Base-by-base conservation (phyloP, 2,888 invertebrate genomes). In the Drosophila mercatorum region DNA sequence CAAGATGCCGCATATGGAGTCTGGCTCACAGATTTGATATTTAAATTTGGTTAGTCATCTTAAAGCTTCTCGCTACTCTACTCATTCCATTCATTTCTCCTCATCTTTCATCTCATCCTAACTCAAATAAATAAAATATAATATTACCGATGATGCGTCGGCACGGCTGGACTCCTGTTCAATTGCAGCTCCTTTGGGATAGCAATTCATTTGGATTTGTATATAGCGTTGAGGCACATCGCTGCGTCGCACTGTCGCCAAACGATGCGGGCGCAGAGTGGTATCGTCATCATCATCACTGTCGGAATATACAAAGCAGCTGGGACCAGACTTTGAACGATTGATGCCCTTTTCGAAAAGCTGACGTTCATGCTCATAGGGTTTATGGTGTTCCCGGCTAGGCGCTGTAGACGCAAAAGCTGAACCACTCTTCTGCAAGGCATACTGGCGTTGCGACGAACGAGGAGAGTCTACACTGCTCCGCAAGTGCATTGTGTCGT, bases 251-350 rank as follows among this genome's bases (percentile, higher is more conserved):
- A 93, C 90, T 12, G 93, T 93, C 12, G 90, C 88, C 55, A 92
- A 86, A 11, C 91, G 91, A 28, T 91, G 82, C 2, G 91, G 92
- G 52, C 91, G 91, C 53, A 92, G 68, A 3, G 92, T 91, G 6
- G 91, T 86, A 22, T 91, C 91, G 12, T 89, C 88, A 10, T 92
- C 90, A 36, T 92, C 91, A 64, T 92, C 92, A 46, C 92, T 92
- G 58, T 92, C 92, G 1, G 90, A 91, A 67, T 91, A 91, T 3
- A 90, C 91, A 64, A 92, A 91, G 65, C 93, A 93, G 38, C 93
- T 92, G 51, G 93, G 93, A 5, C 93, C 93, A 1, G 93, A 93
- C 60, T 92, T 93, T n/a, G 93, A 93, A n/a, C 93, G 92, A 87
- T 92, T 92, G 14, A 92, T 92, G 47, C 92, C 92, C 63, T 91